phyloP scores from a whole-genome alignment of 2,888 invertebrate species.

The Morpho achilles region DNA sequence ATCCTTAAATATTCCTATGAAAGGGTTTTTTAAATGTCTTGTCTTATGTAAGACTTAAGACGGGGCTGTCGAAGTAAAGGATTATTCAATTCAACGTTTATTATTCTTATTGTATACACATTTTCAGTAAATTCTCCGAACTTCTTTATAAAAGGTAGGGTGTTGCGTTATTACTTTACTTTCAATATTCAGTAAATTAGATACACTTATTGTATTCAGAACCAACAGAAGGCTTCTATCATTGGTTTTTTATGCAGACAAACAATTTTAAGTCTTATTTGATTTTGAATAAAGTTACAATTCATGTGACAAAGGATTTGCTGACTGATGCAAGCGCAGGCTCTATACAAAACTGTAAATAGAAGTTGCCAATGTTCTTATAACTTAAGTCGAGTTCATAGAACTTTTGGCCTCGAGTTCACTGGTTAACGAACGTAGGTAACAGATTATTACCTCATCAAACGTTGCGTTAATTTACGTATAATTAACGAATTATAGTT shows the following conservation, averaged over 20 bases:
- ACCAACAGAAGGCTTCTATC: neutral
- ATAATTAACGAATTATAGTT: too few species aligned
- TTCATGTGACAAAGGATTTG: neutral
- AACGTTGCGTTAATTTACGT: slow-evolving; percentile 2
- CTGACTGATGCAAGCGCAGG: neutral
- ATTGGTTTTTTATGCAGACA: neutral
- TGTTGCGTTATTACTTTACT: neutral
- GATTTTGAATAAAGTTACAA: neutral
- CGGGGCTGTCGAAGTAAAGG: too few species aligned
- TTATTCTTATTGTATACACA: too few species aligned
- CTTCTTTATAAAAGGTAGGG: too few species aligned
- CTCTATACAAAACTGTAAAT: neutral
- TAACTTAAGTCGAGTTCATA: slow-evolving; percentile 47
- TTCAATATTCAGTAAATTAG: neutral
- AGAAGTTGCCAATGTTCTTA: slow-evolving; percentile 2
- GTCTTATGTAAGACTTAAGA: too few species aligned
- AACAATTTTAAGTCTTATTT: neutral
- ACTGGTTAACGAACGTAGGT: slow-evolving; percentile 3
- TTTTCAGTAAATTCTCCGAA: too few species aligned
- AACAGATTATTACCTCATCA: slow-evolving; percentile 2
- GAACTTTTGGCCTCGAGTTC: slow-evolving; percentile 57
- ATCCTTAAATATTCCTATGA: too few species aligned
- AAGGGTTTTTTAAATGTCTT: too few species aligned
- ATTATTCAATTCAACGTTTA: too few species aligned
- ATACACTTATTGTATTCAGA: neutral